phyloP scores from a whole-genome alignment of 2,113 vertebrate genomes.

The Pluvianellus socialis region DNA sequence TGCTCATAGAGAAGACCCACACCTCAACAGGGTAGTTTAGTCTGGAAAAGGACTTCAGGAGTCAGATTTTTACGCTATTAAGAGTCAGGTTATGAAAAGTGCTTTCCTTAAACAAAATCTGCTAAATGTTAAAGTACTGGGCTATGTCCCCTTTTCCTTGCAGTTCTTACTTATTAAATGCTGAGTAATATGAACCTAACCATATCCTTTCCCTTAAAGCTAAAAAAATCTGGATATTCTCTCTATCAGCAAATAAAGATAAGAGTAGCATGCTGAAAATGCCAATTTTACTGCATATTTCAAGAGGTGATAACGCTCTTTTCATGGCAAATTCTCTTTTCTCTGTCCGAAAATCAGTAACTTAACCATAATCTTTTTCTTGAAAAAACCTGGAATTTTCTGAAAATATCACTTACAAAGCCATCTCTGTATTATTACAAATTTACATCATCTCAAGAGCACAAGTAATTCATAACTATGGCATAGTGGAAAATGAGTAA shows the following conservation, averaged over 20 bases:
- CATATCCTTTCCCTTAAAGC: conserved; percentile 62
- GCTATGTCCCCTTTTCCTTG: neutral
- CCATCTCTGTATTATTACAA: conserved; percentile 9
- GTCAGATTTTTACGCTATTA: neutral
- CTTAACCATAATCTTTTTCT: neutral
- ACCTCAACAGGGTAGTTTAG: neutral
- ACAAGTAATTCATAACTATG: conserved; percentile 39
- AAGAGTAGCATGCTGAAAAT: conserved; percentile 78
- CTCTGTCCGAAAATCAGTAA: conserved; percentile 52
- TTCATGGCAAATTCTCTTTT: conserved; percentile 67
- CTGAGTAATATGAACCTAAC: conserved; percentile 61
- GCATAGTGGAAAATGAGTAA: conserved; percentile 46
- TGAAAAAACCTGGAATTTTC: conserved; percentile 32
- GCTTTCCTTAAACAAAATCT: conserved; percentile 14
- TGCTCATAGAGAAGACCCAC: neutral
- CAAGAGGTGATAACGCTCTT: conserved; percentile 70
- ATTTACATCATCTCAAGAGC: conserved; percentile 26
- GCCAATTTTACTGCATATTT: conserved; percentile 73
- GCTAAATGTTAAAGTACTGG: neutral
- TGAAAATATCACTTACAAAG: conserved; percentile 64
- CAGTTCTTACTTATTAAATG: conserved; percentile 15
- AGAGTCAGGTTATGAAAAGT: neutral
- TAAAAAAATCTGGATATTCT: conserved; percentile 77
- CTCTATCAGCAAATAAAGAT: conserved; percentile 84
- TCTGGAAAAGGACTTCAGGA: neutral